Conservation (phyloP, 2,797 vertebrate genomes). For the Pampus argenteus region DNA sequence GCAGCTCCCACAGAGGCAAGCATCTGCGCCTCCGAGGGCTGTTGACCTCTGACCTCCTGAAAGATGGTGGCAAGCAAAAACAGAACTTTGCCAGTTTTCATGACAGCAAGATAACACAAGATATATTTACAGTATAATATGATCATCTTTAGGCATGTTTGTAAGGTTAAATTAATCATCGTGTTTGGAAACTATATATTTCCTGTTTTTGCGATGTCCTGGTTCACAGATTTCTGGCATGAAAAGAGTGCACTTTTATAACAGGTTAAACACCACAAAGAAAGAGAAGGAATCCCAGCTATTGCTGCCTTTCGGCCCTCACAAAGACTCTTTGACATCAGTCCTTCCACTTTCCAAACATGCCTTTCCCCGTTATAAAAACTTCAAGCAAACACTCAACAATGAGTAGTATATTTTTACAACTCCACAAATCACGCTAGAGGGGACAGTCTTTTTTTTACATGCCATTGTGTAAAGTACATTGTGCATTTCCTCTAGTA, state of each 20-base stretch:
- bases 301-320: conserved; percentile 19
- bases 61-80: neutral
- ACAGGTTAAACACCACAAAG: conserved; percentile 30
- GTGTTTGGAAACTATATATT: neutral
- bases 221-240: neutral
- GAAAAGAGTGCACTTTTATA: conserved; percentile 12
- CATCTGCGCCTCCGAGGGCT: conserved; percentile 12
- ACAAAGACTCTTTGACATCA: conserved; percentile 48
- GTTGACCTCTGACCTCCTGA: conserved; percentile 21
- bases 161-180: too few species aligned
- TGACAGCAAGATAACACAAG: too few species aligned
- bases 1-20: conserved; percentile 30
- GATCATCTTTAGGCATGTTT: too few species aligned
- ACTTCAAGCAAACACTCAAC: conserved; percentile 57
- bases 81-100: neutral
- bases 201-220: neutral
- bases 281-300: conserved; percentile 48
- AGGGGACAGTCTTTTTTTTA: conserved; percentile 8
- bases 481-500: conserved; percentile 16
- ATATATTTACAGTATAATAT: too few species aligned
- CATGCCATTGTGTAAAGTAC: conserved; percentile 31
- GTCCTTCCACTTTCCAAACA: conserved; percentile 50
- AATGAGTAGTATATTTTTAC: conserved; percentile 59
- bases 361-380: conserved; percentile 48
- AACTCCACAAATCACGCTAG: conserved; percentile 39